Evolutionary conservation across 2,888 invertebrate genomes (phyloP).

Genomic region (Seira ritae): DNA sequence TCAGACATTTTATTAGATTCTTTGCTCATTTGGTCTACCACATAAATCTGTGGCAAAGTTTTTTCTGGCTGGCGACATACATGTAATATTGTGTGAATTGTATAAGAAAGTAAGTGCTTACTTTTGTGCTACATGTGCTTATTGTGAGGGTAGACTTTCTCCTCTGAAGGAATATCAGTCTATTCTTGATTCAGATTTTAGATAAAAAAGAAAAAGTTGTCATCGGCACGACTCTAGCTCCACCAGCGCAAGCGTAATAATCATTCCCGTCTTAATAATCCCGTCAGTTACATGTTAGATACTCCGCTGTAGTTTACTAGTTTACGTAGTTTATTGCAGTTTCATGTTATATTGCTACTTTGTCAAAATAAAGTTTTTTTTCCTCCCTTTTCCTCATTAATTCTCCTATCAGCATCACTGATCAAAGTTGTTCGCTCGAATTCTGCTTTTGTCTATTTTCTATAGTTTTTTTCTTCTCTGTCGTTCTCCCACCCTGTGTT

Average conservation of each 20-base stretch:
- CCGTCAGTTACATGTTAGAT: no score
- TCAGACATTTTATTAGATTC: neutral
- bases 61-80: neutral
- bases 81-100: neutral
- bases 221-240: neutral
- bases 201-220: neutral
- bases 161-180: no score
- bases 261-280: no score
- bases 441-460: constrained; percentile 9
- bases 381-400: constrained; percentile 33
- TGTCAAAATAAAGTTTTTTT: constrained; percentile 20
- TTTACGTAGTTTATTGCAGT: neutral
- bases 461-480: constrained; percentile 11
- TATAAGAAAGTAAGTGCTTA: no score
- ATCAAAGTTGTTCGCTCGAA: constrained; percentile 37
- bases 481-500: constrained; percentile 9
- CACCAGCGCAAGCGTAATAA: neutral
- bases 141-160: no score
- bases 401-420: constrained; percentile 42
- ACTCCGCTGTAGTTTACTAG: no score
- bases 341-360: neutral
- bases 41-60: constrained; percentile 1
- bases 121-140: no score
- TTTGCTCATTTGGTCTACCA: constrained; percentile 19
- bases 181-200: no score